A percentile compares a stretch with the other conserved stretches of the same genome.
phyloP scores from a whole-genome alignment of 2,797 vertebrate species.

The Lacerta agilis region DNA sequence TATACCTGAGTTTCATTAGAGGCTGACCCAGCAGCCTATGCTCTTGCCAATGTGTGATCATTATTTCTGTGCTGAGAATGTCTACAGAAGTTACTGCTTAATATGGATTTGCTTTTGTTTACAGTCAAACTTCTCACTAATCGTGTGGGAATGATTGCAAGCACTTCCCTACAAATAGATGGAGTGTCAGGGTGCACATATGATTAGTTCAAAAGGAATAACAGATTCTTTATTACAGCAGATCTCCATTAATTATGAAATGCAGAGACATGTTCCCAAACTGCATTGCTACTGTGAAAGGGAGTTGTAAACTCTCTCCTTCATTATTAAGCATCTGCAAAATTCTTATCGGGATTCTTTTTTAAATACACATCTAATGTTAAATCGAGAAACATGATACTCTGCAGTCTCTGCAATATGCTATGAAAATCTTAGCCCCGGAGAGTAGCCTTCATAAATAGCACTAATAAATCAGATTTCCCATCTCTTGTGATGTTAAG shows the following conservation, averaged over 20 bases:
- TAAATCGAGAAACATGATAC: slow-evolving; percentile 21
- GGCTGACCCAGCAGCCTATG: not conserved
- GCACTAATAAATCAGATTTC: not conserved
- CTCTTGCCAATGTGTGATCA: not conserved
- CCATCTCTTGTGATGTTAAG: not conserved
- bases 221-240: not conserved
- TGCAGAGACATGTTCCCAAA: not conserved
- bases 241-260: slow-evolving; percentile 35
- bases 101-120: not conserved
- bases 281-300: not conserved
- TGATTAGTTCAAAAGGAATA: slow-evolving; percentile 42
- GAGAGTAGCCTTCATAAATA: not conserved
- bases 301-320: not conserved
- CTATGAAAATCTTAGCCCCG: not conserved
- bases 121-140: not conserved
- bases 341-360: slow-evolving; percentile 10
- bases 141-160: not conserved
- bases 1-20: not conserved
- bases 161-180: not conserved
- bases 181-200: not conserved
- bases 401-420: not conserved
- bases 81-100: not conserved
- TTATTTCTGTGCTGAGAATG: not conserved
- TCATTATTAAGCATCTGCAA: not conserved
- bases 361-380: not conserved